A percentile compares a stretch with the other conserved stretches of the same genome.
phyloP scores from a whole-genome alignment of 2,888 invertebrate genomes.

The Teleogryllus oceanicus region DNA sequence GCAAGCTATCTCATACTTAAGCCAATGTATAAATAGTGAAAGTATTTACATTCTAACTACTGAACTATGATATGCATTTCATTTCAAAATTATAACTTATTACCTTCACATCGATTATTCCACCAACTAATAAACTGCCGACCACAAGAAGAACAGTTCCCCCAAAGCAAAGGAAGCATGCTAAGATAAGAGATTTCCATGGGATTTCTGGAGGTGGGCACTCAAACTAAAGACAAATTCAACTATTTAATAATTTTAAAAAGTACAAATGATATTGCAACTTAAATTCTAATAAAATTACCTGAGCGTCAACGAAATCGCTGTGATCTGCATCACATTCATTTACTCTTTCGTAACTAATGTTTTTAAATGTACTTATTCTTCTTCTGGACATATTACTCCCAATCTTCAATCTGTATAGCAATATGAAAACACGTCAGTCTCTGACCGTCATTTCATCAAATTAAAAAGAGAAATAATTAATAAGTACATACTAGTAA shows the following conservation, averaged over 20 bases:
- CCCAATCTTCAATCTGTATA: background rate
- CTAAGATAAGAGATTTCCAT: conserved; percentile 78
- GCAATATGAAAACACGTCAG: background rate
- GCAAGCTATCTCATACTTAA: background rate
- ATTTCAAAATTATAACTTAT: conserved; percentile 29
- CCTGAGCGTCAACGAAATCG: conserved; percentile 33
- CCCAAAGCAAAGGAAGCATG: conserved; percentile 70
- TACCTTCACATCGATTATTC: conserved; percentile 73
- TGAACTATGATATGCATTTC: background rate
- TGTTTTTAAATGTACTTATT: conserved; percentile 26
- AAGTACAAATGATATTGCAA: too few species aligned
- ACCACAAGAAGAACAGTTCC: conserved; percentile 72
- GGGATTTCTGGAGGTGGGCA: conserved; percentile 65
- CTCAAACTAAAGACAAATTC: conserved; percentile 45
- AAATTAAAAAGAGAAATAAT: too few species aligned
- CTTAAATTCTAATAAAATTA: conserved; percentile 11
- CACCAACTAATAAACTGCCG: conserved; percentile 74
- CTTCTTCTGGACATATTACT: conserved; percentile 33
- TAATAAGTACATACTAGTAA: too few species aligned
- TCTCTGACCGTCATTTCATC: too few species aligned
- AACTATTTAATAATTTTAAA: background rate
- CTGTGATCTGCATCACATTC: conserved; percentile 27
- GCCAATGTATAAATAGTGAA: background rate
- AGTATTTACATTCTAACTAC: conserved; percentile 9
- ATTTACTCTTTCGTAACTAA: conserved; percentile 31